Conservation (phyloP, 1,140 invertebrate genomes). For the Formica exsecta region DNA sequence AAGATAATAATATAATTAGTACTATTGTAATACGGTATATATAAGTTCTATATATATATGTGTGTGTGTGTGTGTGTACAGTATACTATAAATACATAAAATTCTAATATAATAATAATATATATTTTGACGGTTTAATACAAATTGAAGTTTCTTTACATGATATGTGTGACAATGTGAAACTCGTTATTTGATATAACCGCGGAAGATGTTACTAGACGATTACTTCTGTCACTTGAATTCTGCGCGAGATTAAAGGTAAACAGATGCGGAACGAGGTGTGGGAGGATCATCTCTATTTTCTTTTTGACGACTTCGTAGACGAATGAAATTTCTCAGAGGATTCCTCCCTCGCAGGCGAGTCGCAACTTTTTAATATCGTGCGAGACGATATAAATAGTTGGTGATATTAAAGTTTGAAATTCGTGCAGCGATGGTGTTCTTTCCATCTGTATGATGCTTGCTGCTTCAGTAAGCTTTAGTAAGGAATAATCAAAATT, state of each 20-base stretch:
- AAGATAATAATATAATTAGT: not conserved
- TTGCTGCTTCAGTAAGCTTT: not conserved
- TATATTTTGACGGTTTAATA: not conserved
- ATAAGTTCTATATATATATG: not conserved
- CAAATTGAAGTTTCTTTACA: not conserved
- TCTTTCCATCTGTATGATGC: not conserved
- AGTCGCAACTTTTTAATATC: constrained; percentile 8
- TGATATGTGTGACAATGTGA: not conserved
- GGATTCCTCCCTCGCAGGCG: not conserved
- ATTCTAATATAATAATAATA: not conserved
- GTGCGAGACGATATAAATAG: not conserved
- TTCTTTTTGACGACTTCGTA: not conserved
- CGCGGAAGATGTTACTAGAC: not conserved
- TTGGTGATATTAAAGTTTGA: constrained; percentile 7
- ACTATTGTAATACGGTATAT: not conserved
- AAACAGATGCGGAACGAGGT: constrained; percentile 3
- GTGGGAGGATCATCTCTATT: not conserved
- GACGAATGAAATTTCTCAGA: not conserved
- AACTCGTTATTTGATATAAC: not conserved
- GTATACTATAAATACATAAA: not conserved
- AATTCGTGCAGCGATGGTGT: not conserved
- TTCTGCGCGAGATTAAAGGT: constrained; percentile 29
- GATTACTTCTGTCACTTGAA: constrained; percentile 8
- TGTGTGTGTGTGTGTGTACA: not conserved
- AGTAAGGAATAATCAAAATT: not conserved